Base-by-base conservation (phyloP, 2,888 invertebrate genomes). In the Amblyteles armatorius region DNA sequence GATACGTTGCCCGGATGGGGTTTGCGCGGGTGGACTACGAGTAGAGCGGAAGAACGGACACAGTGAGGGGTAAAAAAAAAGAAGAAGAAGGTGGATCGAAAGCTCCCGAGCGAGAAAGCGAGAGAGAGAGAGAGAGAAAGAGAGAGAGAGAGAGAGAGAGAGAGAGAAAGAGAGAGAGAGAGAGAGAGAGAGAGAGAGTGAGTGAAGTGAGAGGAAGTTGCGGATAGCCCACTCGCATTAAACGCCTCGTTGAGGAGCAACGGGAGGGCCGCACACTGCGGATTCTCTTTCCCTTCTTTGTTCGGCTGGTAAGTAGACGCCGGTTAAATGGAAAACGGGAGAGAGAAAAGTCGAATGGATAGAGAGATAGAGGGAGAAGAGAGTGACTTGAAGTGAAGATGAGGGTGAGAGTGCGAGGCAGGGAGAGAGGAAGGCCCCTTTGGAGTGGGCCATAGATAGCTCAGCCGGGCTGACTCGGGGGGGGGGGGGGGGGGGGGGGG, bases 211-310 rank as follows among this genome's bases (percentile, higher is more conserved):
- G 71, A 82, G 76, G 57, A 73, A 73, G 82, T 76, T 82, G 76
- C 82, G 79, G 72, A 79, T 68, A 26, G 79, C 22, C 82, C 71
- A 85, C 85, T 86, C 83, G 84, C 80, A 85, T 87, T 85, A 86
- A 86, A 84, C 82, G 84, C 81, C 84, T 83, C 79, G 69, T 86
- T 83, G 77, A 87, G 84, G 73, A 81, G 50, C 65, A 63, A 33
- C 83, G 50, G 79, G 82, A 73, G 85, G 84, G 72, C 79, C 60
- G 78, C 55, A 72, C 67, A 72, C 76, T 60, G 82, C 68, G 77
- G 72, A 77, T 84, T 84, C 78, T 78, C 68, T 81, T 69, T 78
- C 67, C 72, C 76, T 72, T 76, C 86, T 73, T 83, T 79, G 83
- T 82, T 85, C 69, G 79, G 60, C 67, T 82, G 19, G 57, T 79